phyloP scores from a whole-genome alignment of 2,888 invertebrate genomes.

The Troides aeacus region DNA sequence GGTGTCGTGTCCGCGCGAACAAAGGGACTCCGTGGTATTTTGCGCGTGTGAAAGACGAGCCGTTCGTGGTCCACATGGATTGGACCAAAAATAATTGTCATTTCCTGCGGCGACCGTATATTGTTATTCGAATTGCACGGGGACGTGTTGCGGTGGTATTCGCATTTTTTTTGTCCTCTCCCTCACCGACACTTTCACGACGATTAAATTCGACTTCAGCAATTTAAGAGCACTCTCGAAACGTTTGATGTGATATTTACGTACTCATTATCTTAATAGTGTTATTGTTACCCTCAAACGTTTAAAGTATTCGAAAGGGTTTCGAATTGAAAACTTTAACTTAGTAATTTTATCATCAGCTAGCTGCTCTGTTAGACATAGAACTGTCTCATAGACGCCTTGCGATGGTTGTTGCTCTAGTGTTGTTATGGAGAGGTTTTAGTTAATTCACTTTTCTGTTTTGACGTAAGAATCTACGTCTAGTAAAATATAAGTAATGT shows the following conservation, averaged over 20 bases:
- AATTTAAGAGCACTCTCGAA: constrained; percentile 49
- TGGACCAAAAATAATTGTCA: constrained; percentile 78
- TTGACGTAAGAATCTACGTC: no score
- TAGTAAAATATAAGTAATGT: not conserved
- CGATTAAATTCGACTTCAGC: constrained; percentile 46
- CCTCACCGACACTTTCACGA: constrained; percentile 45
- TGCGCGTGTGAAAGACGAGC: constrained; percentile 75
- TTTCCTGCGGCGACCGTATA: constrained; percentile 73
- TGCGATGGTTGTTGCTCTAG: no score
- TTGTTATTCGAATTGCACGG: constrained; percentile 43
- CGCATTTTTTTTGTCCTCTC: constrained; percentile 42
- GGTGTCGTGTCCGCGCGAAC: constrained; percentile 53
- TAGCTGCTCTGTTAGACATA: no score
- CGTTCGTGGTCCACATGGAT: constrained; percentile 68
- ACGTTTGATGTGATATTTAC: constrained; percentile 36
- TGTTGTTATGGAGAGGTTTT: no score
- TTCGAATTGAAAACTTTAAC: not conserved
- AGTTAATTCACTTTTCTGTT: no score
- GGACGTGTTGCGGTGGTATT: constrained; percentile 45
- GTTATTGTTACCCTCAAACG: not conserved
- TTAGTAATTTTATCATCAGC: no score
- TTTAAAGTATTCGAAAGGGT: not conserved
- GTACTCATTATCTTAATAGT: constrained; percentile 33
- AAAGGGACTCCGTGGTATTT: constrained; percentile 71
- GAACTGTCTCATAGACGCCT: no score